Evolutionary conservation across 2,113 vertebrate species (phyloP), one percentile per base, ranked within the genome.

Genomic region (Pithys albifrons): DNA sequence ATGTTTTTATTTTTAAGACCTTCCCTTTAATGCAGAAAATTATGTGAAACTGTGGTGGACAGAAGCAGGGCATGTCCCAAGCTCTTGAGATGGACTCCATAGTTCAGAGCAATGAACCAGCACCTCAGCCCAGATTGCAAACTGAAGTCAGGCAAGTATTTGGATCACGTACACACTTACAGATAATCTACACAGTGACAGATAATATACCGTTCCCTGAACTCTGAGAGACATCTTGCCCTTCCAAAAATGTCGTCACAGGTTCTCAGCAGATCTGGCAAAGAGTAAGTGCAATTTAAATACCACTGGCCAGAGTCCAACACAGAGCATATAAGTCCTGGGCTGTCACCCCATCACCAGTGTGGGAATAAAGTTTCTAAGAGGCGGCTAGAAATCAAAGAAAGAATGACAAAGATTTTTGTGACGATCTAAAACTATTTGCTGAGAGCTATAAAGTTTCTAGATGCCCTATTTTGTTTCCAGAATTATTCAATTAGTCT

Each of bases 181-280:
- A 43, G 14, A 43, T 43, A 43, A 43, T 43, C 41, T 43, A 43
- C 41, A 43, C 41, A 93, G 74, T 78, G 92, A 85, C 86, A 92
- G 92, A 92, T 88, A 91, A 94, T 91, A 88, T 69, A 78, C 88
- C 41, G 0, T 93, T 95, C 92, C 58, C 86, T 92, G 95, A 96
- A 93, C 93, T 91, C 91, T 61, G 54, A 92, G 85, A 95, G 45
- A 91, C 66, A 89, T 92, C 92, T 94, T 95, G 88, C 62, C 96
- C 92, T 96, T 95, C 92, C 83, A 94, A 92, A 94, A 95, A 93
- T 94, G 96, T 95, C 86, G 88, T 94, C 88, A 78, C 83, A 72
- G 45, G 95, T 89, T 96, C 77, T 87, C 77, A 87, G 85, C 25
- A 94, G 70, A 91, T 66, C 86, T 95, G 92, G 80, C 91, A 92